Conservation (phyloP, 2,888 invertebrate genomes). For the Calliphora vomitoria region DNA sequence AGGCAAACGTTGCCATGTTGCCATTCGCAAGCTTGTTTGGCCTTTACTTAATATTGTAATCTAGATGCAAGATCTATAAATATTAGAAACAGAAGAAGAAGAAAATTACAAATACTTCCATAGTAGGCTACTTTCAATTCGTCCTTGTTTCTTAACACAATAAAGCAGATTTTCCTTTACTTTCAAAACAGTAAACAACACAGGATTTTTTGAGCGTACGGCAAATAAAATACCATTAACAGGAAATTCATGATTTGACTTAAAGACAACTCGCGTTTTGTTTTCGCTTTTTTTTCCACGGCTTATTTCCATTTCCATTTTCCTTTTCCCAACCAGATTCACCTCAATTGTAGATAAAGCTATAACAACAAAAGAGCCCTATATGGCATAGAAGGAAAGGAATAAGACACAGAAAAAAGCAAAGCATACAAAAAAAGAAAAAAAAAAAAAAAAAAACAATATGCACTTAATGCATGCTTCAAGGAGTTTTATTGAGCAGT, state of each 20-base stretch:
- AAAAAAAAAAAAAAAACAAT: no score
- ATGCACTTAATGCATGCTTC: slow-evolving; percentile 72
- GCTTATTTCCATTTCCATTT: not conserved
- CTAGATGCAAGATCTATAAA: no score
- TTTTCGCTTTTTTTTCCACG: slow-evolving; percentile 30
- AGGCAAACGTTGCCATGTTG: no score
- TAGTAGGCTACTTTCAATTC: not conserved
- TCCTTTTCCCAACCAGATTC: slow-evolving; percentile 23
- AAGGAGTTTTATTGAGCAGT: slow-evolving; percentile 72
- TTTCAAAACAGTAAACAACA: not conserved
- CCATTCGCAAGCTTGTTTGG: no score
- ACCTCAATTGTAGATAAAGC: slow-evolving; percentile 50
- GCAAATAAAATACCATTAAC: slow-evolving; percentile 51
- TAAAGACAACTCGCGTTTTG: slow-evolving; percentile 51
- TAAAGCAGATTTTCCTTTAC: slow-evolving; percentile 9
- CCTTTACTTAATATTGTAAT: no score
- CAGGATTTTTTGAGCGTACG: not conserved
- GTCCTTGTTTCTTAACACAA: not conserved
- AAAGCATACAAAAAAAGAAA: slow-evolving; percentile 17
- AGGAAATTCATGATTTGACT: slow-evolving; percentile 65
- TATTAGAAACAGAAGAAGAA: no score
- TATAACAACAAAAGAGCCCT: slow-evolving; percentile 3
- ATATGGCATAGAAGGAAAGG: not conserved
- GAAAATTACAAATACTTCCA: no score
- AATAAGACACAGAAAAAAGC: not conserved